Evolutionary conservation across 2,113 vertebrate species (phyloP).

Genomic region (Brachypteracias leptosomus): DNA sequence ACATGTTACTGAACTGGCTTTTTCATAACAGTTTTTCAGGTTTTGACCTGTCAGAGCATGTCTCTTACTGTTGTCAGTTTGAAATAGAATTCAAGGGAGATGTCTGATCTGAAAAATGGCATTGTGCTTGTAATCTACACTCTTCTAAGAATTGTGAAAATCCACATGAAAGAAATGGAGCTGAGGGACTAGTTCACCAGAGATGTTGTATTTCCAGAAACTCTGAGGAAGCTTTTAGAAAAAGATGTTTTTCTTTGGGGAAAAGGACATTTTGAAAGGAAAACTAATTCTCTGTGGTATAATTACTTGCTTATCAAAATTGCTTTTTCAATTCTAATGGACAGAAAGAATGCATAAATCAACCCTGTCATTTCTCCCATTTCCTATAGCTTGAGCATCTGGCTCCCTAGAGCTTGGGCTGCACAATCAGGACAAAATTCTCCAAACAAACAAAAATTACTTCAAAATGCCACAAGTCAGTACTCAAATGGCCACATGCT

Average conservation of each 20-base stretch:
- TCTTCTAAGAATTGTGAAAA: not conserved
- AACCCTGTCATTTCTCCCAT: not conserved
- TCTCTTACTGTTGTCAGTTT: not conserved
- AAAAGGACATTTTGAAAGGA: not conserved
- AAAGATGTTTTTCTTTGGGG: not conserved
- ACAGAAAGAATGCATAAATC: not conserved
- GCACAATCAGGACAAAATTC: not conserved
- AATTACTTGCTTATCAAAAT: not conserved
- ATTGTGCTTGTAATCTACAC: not conserved
- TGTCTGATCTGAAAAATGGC: not conserved
- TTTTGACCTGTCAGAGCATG: not conserved
- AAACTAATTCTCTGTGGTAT: not conserved
- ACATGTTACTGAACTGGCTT: not conserved
- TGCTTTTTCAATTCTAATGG: not conserved
- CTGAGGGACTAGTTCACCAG: not conserved
- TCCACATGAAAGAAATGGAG: not conserved
- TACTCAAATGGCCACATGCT: not conserved
- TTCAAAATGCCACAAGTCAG: not conserved
- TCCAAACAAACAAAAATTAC: not conserved
- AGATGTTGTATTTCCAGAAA: not conserved
- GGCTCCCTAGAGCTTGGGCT: not conserved
- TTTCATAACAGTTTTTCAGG: not conserved
- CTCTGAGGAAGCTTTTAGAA: not conserved
- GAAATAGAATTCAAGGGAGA: not conserved
- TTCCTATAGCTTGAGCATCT: not conserved